phyloP scores from a whole-genome alignment of 2,113 vertebrate species.

The Hemiscyllium ocellatum region DNA sequence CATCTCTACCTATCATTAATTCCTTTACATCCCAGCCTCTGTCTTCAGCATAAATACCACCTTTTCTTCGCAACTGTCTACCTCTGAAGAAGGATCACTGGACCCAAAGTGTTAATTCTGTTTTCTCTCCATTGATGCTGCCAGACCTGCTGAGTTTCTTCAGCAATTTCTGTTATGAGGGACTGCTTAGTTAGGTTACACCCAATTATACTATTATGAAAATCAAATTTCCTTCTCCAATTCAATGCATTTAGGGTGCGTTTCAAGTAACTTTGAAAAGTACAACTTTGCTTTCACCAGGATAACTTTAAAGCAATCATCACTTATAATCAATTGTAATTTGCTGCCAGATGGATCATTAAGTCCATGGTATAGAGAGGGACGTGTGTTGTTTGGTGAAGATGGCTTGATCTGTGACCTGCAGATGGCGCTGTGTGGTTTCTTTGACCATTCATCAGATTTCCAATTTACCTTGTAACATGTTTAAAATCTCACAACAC shows the following conservation, averaged over 20 bases:
- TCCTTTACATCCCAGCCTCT: too few species aligned
- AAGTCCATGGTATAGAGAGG: background rate
- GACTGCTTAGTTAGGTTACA: too few species aligned
- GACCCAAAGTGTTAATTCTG: too few species aligned
- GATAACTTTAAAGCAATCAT: background rate
- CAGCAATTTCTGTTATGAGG: too few species aligned
- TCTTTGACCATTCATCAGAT: background rate
- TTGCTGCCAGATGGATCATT: background rate
- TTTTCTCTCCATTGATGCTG: too few species aligned
- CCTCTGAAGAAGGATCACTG: too few species aligned
- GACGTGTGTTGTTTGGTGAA: background rate
- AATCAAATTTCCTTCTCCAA: background rate
- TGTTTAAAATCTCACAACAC: too few species aligned
- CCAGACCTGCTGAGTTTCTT: too few species aligned
- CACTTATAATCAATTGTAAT: too few species aligned
- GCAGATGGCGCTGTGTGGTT: constrained; percentile 3
- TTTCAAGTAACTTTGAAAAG: background rate
- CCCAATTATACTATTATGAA: background rate
- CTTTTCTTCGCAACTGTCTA: too few species aligned
- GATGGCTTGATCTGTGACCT: background rate
- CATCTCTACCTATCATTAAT: too few species aligned
- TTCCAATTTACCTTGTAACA: background rate
- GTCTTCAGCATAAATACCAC: too few species aligned
- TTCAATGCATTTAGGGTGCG: background rate
- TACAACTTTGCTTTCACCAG: background rate